Base-by-base conservation (phyloP, 2,888 invertebrate genomes). In the Acronicta aceris region DNA sequence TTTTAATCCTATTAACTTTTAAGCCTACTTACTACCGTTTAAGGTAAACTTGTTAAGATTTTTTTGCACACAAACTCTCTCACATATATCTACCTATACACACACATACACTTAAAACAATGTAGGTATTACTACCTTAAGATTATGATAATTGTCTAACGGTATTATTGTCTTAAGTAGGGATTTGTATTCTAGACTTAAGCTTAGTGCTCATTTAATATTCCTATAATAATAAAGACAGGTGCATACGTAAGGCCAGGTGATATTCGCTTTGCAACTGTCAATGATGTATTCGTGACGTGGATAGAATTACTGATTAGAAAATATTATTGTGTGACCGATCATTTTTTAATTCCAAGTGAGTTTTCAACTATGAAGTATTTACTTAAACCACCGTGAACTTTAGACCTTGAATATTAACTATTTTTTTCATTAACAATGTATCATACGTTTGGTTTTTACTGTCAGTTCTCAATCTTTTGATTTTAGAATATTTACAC, bases 131-230 rank as follows among this genome's bases (percentile, higher is more conserved):
- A 40, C 56, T 48, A 55, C 41, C 54, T 43, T n/a, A 41, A 27
- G 49, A 41, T 54, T 59, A 73, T 59, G 53, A 42, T 61, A 57
- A 61, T 71, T n/a, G 17, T 17, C 17, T 60, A 74, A 71, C 71
- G 48, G 73, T 63, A 51, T 7, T 7, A 7, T 12, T 48, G 30
- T 16, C 40, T 53, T 64, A 75, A 49, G 27, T 40, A 36, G 25
- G 36, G 48, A 59, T 74, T 67, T 53, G 50, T 75, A 74, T 64
- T 64, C 74, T 59, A 53, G 47, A 50, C 64, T 40, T 36, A 21
- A 16, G 4, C 17, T 7, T 42, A 41, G 52, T 17, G 33, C 36
- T 55, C 54, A 33, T 69, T 61, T 61, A 27, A 54, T 51, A 56
- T 71, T 47, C 69, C 48, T 65, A 61, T 65, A 65, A 52, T 40